Percentiles rank a stretch among this genome's conserved stretches.
phyloP scores from a whole-genome alignment of 2,113 vertebrate species.

The Salvelinus fontinalis region DNA sequence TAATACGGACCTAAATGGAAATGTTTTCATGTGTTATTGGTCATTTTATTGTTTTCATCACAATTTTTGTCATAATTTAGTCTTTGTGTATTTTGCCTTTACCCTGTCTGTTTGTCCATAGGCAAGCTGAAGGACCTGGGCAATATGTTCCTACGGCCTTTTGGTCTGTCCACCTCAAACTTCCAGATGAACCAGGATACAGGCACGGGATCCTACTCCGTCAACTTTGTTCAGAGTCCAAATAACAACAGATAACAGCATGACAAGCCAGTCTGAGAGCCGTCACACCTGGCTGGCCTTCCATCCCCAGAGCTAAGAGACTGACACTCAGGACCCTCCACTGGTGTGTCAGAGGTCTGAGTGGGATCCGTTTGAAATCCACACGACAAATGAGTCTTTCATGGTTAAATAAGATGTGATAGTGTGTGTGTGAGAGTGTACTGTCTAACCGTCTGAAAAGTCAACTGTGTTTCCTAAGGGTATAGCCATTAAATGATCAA shows the following conservation, averaged over 20 bases:
- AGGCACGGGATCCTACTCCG: slow-evolving; percentile 87
- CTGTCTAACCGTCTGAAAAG: not conserved
- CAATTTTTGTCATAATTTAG: no score
- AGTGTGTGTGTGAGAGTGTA: not conserved
- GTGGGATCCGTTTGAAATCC: not conserved
- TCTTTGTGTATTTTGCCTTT: no score
- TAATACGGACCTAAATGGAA: no score
- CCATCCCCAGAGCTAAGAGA: not conserved
- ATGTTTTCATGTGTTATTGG: no score
- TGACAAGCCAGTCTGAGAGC: not conserved
- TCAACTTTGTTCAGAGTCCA: slow-evolving; percentile 93
- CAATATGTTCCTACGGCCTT: slow-evolving; percentile 92
- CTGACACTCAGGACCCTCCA: not conserved
- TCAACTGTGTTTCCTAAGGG: not conserved
- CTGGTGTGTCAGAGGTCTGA: not conserved
- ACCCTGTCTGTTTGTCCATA: slow-evolving; percentile 53
- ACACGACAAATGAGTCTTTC: not conserved
- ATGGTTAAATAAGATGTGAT: not conserved
- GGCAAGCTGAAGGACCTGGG: slow-evolving; percentile 97
- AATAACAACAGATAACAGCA: slow-evolving; percentile 82
- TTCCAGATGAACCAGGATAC: slow-evolving; percentile 95
- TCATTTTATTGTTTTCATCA: no score
- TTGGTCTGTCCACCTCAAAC: slow-evolving; percentile 94
- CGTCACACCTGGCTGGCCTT: not conserved
- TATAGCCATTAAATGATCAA: not conserved